Evolutionary conservation across 2,113 vertebrate species (phyloP).

Genomic region (Columba janthina): DNA sequence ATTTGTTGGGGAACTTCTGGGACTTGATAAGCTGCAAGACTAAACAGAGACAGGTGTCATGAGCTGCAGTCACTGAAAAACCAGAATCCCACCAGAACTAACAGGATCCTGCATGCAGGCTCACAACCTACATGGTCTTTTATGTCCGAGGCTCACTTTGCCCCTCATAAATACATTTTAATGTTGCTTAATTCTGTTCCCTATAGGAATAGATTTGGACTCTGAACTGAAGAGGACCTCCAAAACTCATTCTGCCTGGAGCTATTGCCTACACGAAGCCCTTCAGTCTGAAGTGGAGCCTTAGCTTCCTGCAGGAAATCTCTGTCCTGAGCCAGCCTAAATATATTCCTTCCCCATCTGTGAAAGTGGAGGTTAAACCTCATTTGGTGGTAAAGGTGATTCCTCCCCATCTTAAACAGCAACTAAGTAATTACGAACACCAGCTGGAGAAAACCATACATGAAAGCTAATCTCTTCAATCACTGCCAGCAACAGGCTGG

Average conservation of each 20-base stretch:
- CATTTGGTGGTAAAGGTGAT: not conserved
- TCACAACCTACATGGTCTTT: not conserved
- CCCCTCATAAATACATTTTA: not conserved
- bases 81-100: not conserved
- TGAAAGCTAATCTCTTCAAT: not conserved
- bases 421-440: not conserved
- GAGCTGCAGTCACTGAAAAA: not conserved
- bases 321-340: not conserved
- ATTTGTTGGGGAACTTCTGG: constrained; percentile 89
- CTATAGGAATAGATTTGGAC: not conserved
- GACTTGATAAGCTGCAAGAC: constrained; percentile 97
- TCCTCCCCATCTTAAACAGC: not conserved
- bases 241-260: not conserved
- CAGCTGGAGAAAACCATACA: not conserved
- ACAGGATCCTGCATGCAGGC: not conserved
- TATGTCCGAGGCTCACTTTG: not conserved
- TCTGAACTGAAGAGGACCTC: not conserved
- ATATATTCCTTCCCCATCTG: not conserved
- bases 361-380: not conserved
- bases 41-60: constrained; percentile 39
- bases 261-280: not conserved
- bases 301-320: not conserved
- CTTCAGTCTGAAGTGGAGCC: not conserved
- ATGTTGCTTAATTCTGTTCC: not conserved
- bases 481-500: not conserved